These are phyloP conservation scores for Aphelinus atriplicis DNA, from an alignment of 1,140 invertebrate species.

Conservation along the genomic window DNA sequence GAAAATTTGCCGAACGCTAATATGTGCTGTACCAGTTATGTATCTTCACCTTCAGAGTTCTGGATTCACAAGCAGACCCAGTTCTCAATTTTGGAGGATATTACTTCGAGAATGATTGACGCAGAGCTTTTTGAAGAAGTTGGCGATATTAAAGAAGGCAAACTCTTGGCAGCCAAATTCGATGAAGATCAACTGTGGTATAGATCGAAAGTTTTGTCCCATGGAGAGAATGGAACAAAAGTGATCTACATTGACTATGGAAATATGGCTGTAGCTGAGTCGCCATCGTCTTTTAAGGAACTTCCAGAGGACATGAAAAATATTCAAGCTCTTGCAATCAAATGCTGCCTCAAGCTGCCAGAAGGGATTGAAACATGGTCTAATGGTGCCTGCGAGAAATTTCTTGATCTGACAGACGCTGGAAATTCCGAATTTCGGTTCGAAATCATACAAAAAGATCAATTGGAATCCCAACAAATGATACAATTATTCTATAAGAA, in stretches of 20 bases:
- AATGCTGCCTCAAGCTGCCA: constrained; percentile 72
- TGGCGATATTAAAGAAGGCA: constrained; percentile 65
- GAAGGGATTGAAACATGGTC: constrained; percentile 72
- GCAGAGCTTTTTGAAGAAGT: constrained; percentile 68
- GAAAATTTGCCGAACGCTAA: constrained; percentile 58
- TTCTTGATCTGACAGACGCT: constrained; percentile 71
- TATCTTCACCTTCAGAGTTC: constrained; percentile 75
- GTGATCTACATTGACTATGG: constrained; percentile 81
- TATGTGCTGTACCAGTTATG: constrained; percentile 70
- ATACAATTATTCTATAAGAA: constrained; percentile 42
- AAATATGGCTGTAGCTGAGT: constrained; percentile 69
- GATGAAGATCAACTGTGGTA: constrained; percentile 78
- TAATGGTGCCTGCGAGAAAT: constrained; percentile 71
- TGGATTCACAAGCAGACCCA: constrained; percentile 76
- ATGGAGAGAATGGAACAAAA: constrained; percentile 71
- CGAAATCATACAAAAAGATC: constrained; percentile 62
- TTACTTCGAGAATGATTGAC: constrained; percentile 68
- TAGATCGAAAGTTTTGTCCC: constrained; percentile 72
- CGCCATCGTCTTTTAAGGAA: constrained; percentile 65
- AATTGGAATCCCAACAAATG: constrained; percentile 31
- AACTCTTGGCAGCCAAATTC: constrained; percentile 75
- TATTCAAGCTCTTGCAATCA: constrained; percentile 70
- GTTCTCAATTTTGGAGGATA: constrained; percentile 70
- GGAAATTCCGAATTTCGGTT: constrained; percentile 74
- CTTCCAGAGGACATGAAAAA: constrained; percentile 73